Conservation (phyloP, 2,113 vertebrate genomes). For the Gobius niger region DNA sequence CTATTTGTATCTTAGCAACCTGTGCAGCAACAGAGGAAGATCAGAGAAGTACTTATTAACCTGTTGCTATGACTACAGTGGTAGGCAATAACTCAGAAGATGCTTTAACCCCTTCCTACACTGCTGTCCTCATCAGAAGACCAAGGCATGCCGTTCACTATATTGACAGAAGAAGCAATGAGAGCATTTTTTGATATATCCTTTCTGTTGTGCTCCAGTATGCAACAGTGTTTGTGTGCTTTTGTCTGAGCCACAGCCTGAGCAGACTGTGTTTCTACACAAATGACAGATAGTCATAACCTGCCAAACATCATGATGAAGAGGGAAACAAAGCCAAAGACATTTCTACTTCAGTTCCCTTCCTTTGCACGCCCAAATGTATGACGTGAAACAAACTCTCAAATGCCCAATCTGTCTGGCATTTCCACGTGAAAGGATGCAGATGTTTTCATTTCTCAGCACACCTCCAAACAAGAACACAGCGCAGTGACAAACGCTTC, state of each 20-base stretch:
- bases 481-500: conserved; percentile 59
- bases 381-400: conserved; percentile 36
- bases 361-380: conserved; percentile 33
- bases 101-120: conserved; percentile 69
- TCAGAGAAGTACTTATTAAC: conserved; percentile 80
- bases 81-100: conserved; percentile 75
- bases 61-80: conserved; percentile 82
- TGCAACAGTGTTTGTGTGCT: conserved; percentile 3
- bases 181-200: conserved; percentile 41
- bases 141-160: conserved; percentile 48
- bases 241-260: conserved; percentile 12
- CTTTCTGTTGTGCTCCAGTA: conserved; percentile 11
- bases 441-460: conserved; percentile 52
- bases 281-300: conserved; percentile 49
- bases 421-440: conserved; percentile 41
- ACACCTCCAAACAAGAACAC: conserved; percentile 42
- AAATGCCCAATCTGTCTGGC: conserved; percentile 50
- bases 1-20: conserved; percentile 81
- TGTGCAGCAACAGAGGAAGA: conserved; percentile 70
- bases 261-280: conserved; percentile 31
- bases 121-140: conserved; percentile 50
- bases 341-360: conserved; percentile 30
- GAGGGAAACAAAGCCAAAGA: conserved; percentile 38
- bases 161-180: conserved; percentile 51
- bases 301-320: conserved; percentile 26